These are phyloP conservation scores for Drosophila peninsularis DNA, from an alignment of 2,888 invertebrate species.

Conservation along the genomic window DNA sequence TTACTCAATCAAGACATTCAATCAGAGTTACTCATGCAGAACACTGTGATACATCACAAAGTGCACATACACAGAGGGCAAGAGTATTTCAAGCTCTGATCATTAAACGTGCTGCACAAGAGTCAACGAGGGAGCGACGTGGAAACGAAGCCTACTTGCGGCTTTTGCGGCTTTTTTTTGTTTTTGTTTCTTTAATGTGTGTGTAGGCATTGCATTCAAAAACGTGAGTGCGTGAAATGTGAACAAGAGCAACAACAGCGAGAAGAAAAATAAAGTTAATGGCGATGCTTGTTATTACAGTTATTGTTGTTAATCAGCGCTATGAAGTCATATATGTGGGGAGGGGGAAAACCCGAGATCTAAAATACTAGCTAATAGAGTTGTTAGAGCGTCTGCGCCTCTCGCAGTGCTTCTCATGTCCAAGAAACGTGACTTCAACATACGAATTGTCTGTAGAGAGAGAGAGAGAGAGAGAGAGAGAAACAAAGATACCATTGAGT, in stretches of 20 bases:
- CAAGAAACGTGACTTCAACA: background rate
- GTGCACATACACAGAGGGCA: background rate
- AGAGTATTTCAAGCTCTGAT: slow-evolving; percentile 22
- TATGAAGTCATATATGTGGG: slow-evolving; percentile 31
- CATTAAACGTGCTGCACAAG: slow-evolving; percentile 34
- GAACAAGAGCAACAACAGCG: slow-evolving; percentile 36
- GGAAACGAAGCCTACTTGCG: slow-evolving; percentile 14
- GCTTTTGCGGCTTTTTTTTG: slow-evolving; percentile 34
- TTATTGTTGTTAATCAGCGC: slow-evolving; percentile 58
- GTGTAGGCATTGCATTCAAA: slow-evolving; percentile 66
- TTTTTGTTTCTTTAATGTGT: slow-evolving; percentile 17
- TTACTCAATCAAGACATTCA: background rate
- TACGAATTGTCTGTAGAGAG: background rate
- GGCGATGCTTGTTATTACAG: slow-evolving; percentile 34
- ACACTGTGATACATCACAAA: background rate
- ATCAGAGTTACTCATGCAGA: background rate
- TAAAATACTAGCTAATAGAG: background rate
- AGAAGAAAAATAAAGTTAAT: slow-evolving; percentile 15
- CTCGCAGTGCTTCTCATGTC: background rate
- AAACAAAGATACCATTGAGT: background rate
- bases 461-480: background rate
- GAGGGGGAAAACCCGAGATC: slow-evolving; percentile 1
- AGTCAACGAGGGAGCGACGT: background rate
- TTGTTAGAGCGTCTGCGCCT: slow-evolving; percentile 14
- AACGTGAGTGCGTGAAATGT: slow-evolving; percentile 76